phyloP scores from a whole-genome alignment of 2,888 invertebrate genomes.

The Drosophila antonietae region DNA sequence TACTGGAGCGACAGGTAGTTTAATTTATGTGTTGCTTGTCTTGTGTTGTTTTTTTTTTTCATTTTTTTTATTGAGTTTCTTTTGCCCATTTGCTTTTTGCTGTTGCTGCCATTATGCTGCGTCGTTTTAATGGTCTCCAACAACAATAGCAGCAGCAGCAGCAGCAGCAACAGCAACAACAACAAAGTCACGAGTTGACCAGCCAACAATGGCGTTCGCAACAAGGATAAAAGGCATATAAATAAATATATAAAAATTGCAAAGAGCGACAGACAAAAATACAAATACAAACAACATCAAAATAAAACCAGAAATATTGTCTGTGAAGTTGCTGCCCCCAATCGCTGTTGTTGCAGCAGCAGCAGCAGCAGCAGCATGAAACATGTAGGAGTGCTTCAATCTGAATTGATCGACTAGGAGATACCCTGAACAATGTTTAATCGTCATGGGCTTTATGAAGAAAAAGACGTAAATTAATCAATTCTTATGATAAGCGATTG shows the following conservation, averaged over 20 bases:
- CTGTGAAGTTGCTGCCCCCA: conserved; percentile 63
- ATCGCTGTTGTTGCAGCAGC: conserved; percentile 41
- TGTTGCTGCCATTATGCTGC: conserved; percentile 79
- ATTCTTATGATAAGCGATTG: too few relatives aligned
- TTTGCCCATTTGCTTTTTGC: conserved; percentile 46
- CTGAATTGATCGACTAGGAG: background rate
- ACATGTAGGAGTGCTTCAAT: background rate
- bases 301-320: conserved; percentile 58
- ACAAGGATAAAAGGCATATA: conserved; percentile 76
- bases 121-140: conserved; percentile 76
- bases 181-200: conserved; percentile 62
- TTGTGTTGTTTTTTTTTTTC: conserved; percentile 19
- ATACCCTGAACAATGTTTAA: background rate
- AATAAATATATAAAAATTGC: conserved; percentile 80
- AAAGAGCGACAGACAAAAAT: conserved; percentile 22
- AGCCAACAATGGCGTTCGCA: conserved; percentile 60
- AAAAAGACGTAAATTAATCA: background rate
- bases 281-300: conserved; percentile 17
- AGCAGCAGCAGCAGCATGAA: conserved; percentile 39
- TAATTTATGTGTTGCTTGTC: conserved; percentile 76
- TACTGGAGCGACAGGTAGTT: conserved; percentile 81
- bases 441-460: background rate
- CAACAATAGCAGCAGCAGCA: conserved; percentile 42
- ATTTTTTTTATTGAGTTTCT: conserved; percentile 12
- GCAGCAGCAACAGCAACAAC: conserved; percentile 27